Evolutionary conservation across 2,888 invertebrate species (phyloP), one percentile per base, ranked within the genome.

Genomic region (Augochlorella aurata): DNA sequence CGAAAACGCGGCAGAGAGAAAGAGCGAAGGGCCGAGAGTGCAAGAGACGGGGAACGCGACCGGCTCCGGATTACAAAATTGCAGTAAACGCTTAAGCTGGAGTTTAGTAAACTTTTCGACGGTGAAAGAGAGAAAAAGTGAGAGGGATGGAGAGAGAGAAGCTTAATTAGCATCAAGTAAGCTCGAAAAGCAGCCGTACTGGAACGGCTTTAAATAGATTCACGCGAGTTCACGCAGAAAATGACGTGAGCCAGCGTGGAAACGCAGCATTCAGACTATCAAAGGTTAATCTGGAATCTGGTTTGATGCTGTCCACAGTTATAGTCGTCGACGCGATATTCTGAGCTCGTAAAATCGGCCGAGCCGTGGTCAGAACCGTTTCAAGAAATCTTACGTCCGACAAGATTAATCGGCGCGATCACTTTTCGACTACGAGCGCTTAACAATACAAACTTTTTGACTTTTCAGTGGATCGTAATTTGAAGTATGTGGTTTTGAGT

Each of bases 161-260:
- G 83, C 75, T 87, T 87, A 87, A 85, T 87, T 87, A 87, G 77
- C 85, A 81, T 87, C 76, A 50, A 75, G 68, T 72, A 69, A 68
- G 65, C 65, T 69, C 58, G 65, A 29, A 76, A 72, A 68, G 77
- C 61, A 78, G 66, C 58, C 63, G 76, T 66, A 80, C 61, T 47
- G 65, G 67, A 74, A 80, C 81, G 72, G 75, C 61, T 50, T 74
- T 85, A 84, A 87, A 85, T 85, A 81, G 77, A 79, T 87, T 84
- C 78, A 84, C 45, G 82, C 77, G 79, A 85, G 84, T 87, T 85
- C 52, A 75, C 82, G 84, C 70, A 84, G 81, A 85, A 87, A 82
- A 65, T 65, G 49, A 18, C 50, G 21, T 70, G 12, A 61, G 29
- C 1, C 29, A 29, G 63, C 70, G 77, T 75, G 75, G 71, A 70